Conservation (phyloP, 2,113 vertebrate genomes). For the Rhizomys pruinosus region DNA sequence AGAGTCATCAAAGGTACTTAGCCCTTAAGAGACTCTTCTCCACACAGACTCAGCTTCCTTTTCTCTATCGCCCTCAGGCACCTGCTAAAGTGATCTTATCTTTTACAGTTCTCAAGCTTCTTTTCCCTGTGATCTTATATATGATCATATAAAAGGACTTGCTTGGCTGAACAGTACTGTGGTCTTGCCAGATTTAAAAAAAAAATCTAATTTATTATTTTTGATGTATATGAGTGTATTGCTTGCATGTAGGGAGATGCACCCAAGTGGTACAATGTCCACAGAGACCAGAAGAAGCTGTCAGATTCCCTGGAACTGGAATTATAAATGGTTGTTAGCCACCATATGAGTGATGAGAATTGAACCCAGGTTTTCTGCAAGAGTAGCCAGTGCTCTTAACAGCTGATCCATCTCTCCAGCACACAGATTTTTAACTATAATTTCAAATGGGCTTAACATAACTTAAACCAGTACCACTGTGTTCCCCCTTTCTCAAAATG, state of each 20-base stretch:
- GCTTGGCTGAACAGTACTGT: not conserved
- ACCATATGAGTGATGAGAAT: no score
- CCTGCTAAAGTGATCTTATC: not conserved
- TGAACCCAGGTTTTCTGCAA: no score
- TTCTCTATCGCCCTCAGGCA: slow-evolving; percentile 5
- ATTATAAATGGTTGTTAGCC: no score
- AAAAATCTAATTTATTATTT: no score
- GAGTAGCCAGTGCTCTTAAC: no score
- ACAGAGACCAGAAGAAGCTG: no score
- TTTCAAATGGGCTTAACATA: slow-evolving; percentile 15
- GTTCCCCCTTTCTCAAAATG: not conserved
- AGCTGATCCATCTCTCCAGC: no score
- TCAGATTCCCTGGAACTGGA: no score
- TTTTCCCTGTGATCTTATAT: slow-evolving; percentile 1
- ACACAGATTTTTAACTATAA: not conserved
- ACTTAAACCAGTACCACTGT: not conserved
- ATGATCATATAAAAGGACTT: slow-evolving; percentile 25
- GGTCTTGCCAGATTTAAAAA: not conserved
- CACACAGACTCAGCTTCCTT: slow-evolving; percentile 13
- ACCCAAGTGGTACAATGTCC: no score
- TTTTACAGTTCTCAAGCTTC: not conserved
- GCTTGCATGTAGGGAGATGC: no score
- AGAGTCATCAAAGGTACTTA: slow-evolving; percentile 7
- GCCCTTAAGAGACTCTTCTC: not conserved
- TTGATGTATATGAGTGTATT: no score